Percentiles rank a stretch among this genome's conserved stretches.
Evolutionary conservation across 2,113 vertebrate genomes (phyloP).

Genomic region (Cathartes aura): DNA sequence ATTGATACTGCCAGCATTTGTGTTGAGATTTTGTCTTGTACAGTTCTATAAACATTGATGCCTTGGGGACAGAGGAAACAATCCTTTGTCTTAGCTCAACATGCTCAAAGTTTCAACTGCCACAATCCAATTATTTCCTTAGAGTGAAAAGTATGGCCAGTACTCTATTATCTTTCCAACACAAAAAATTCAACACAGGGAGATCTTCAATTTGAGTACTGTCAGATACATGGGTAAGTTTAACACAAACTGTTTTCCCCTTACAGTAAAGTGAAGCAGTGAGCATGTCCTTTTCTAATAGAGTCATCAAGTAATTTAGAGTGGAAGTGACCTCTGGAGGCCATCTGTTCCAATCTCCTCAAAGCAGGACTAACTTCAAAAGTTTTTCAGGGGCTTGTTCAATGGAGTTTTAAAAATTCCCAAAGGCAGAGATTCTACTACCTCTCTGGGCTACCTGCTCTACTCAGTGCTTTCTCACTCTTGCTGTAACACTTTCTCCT

Average conservation of each 20-base stretch:
- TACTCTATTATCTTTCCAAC: background rate
- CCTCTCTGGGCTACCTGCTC: background rate
- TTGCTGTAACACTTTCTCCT: background rate
- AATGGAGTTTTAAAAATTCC: background rate
- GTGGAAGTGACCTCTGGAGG: conserved; percentile 2
- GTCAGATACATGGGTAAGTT: background rate
- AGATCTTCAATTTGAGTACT: background rate
- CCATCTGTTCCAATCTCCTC: background rate
- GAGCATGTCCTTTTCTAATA: background rate
- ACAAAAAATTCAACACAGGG: background rate
- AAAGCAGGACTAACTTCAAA: background rate
- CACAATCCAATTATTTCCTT: background rate
- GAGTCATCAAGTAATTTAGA: background rate
- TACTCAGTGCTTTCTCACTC: background rate
- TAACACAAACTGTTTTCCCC: background rate
- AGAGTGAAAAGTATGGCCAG: background rate
- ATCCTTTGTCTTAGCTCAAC: background rate
- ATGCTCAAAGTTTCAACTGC: background rate
- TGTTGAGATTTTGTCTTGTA: background rate
- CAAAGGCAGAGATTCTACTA: background rate
- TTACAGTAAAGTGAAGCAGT: background rate
- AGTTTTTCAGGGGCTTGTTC: background rate
- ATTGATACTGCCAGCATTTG: background rate
- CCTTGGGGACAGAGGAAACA: background rate
- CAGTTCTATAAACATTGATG: background rate